phyloP scores from a whole-genome alignment of 1,140 invertebrate species.

The Artemia franciscana region DNA sequence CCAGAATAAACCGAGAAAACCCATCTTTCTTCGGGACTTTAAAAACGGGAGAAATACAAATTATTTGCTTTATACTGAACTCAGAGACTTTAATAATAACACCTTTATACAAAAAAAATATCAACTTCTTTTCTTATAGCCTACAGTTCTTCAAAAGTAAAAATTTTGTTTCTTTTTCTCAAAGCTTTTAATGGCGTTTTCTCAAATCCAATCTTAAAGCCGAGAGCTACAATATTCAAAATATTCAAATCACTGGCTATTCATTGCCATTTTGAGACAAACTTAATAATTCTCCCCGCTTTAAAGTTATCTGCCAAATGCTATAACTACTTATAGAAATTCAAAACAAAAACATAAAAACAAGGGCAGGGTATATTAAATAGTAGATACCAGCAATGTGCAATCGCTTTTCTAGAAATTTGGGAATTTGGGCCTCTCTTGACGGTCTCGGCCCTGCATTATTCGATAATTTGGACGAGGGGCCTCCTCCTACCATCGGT shows the following conservation, averaged over 20 bases:
- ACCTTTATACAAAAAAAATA: neutral
- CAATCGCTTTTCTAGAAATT: neutral
- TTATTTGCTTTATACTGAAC: neutral
- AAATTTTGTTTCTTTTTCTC: neutral
- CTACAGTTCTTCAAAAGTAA: neutral
- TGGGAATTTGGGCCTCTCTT: neutral
- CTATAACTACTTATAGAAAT: neutral
- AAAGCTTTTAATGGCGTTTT: neutral
- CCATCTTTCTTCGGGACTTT: neutral
- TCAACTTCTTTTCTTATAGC: neutral
- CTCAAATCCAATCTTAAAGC: neutral
- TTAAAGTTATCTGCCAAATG: neutral
- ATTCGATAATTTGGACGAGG: neutral
- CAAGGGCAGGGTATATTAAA: neutral
- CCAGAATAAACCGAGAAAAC: neutral
- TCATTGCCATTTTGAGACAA: neutral
- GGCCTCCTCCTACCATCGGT: neutral
- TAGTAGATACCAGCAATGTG: neutral
- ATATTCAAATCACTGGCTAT: neutral
- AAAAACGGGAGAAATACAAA: neutral
- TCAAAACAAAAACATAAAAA: neutral
- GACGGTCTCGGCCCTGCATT: neutral
- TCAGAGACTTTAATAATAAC: neutral
- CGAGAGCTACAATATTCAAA: neutral
- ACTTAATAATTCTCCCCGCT: neutral